A percentile compares a stretch with the other conserved stretches of the same genome.
These are phyloP conservation scores for Myotis yumanensis DNA, from an alignment of 2,113 vertebrate genomes.

Conservation along the genomic window DNA sequence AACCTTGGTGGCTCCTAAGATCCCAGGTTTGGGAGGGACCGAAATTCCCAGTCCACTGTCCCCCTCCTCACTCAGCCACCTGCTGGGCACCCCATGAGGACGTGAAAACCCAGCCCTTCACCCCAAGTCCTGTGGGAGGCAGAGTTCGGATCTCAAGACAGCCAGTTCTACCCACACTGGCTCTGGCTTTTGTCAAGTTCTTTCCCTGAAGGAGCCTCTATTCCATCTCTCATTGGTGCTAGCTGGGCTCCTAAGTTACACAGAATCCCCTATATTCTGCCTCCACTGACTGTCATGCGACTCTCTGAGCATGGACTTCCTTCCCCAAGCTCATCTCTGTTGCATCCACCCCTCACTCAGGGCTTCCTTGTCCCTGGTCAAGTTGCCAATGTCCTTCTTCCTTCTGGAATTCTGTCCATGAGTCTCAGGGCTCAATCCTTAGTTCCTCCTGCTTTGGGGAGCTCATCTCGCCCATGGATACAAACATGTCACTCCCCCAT, in stretches of 20 bases:
- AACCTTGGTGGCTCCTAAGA: neutral
- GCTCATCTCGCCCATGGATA: neutral
- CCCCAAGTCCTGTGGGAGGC: neutral
- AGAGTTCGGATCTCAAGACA: neutral
- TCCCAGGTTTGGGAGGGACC: neutral
- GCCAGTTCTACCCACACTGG: fast-evolving
- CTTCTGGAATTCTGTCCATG: neutral
- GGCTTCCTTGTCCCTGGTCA: neutral
- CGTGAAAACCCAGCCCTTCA: neutral
- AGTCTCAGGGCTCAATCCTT: neutral
- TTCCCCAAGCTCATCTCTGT: neutral
- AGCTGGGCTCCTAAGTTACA: neutral
- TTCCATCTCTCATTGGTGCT: neutral
- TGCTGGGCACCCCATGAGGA: neutral
- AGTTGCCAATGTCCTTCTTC: neutral
- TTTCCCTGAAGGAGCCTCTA: too few relatives aligned
- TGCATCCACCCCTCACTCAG: neutral
- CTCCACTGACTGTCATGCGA: neutral
- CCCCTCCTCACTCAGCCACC: neutral
- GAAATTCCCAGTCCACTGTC: neutral
- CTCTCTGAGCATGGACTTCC: neutral
- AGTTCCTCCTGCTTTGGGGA: neutral
- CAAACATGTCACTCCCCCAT: neutral
- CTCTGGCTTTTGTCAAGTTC: neutral
- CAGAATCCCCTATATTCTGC: neutral